Conservation (phyloP, 2,797 vertebrate species). For the Aphelocoma californica region DNA sequence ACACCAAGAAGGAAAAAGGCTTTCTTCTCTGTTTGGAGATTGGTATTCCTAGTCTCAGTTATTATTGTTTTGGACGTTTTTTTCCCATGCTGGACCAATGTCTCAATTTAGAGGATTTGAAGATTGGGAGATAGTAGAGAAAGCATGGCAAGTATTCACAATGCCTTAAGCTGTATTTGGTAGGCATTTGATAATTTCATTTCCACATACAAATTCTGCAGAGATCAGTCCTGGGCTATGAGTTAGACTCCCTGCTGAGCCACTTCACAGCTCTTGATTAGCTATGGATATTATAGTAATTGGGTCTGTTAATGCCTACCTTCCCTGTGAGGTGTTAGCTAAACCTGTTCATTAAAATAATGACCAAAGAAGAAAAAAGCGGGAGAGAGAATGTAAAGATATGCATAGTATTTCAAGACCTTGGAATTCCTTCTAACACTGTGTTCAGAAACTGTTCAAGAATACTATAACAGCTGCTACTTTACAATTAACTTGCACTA, state of each 20-base stretch:
- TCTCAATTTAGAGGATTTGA: background rate
- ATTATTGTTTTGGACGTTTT: background rate
- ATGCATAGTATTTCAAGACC: background rate
- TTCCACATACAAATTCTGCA: background rate
- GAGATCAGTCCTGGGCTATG: background rate
- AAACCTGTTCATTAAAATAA: slow-evolving; percentile 49
- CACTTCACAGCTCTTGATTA: slow-evolving; percentile 49
- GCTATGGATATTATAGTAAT: slow-evolving; percentile 33
- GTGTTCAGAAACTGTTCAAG: background rate
- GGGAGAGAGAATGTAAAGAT: background rate
- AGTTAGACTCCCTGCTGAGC: slow-evolving; percentile 2
- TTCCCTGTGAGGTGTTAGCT: slow-evolving; percentile 26
- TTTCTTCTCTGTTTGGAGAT: background rate
- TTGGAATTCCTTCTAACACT: background rate
- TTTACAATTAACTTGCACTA: slow-evolving; percentile 18
- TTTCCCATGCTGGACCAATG: background rate
- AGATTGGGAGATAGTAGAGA: background rate
- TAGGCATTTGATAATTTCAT: background rate
- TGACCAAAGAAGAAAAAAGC: background rate
- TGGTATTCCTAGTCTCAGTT: background rate
- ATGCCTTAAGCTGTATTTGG: background rate
- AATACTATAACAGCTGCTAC: background rate
- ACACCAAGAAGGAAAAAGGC: rapidly evolving
- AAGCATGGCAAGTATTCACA: background rate
- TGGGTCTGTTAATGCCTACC: slow-evolving; percentile 24